Evolutionary conservation across 2,113 vertebrate species (phyloP).

Genomic region (Hystrix cristata): DNA sequence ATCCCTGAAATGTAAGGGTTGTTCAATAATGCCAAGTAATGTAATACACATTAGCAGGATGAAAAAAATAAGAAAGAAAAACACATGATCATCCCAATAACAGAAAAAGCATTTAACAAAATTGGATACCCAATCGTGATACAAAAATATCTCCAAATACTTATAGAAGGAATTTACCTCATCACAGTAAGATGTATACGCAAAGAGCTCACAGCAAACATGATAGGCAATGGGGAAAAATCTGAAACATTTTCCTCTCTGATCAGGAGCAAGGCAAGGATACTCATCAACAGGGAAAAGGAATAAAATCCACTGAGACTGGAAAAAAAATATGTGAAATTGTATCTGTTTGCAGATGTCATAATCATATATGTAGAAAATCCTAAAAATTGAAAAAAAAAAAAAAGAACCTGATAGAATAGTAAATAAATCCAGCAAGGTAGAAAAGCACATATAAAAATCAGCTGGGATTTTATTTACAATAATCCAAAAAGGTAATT

Average conservation of each 20-base stretch:
- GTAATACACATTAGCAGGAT: background rate
- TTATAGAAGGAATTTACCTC: background rate
- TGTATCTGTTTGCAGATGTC: background rate
- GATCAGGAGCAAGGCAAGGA: background rate
- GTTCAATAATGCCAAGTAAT: background rate
- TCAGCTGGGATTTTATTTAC: background rate
- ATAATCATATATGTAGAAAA: background rate
- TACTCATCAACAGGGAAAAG: background rate
- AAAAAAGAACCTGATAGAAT: background rate
- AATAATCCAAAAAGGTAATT: background rate
- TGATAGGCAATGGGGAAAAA: too few relatives aligned
- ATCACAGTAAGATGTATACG: background rate
- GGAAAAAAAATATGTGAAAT: background rate
- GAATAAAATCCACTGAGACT: background rate
- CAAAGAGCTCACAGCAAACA: background rate
- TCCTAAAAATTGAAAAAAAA: background rate
- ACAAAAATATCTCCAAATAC: background rate
- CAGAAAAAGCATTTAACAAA: background rate
- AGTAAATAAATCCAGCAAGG: background rate
- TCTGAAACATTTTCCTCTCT: background rate
- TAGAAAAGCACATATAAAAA: background rate
- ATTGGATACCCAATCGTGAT: background rate
- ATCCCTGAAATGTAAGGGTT: background rate
- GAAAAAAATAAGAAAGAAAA: background rate
- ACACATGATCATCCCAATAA: background rate